Base-by-base conservation (phyloP, 1,140 invertebrate genomes). In the Mylabris phalerata region DNA sequence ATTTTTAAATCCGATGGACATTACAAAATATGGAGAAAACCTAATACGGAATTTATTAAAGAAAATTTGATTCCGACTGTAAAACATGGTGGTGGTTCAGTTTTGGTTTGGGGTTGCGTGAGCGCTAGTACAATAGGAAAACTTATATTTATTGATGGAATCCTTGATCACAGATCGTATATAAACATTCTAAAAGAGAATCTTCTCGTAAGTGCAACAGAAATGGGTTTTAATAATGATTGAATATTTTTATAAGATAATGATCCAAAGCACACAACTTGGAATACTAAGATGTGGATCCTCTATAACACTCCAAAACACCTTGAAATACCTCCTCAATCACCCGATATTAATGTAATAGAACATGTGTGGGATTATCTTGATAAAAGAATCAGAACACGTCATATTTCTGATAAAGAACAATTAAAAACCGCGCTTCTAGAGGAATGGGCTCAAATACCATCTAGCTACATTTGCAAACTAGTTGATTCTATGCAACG, bases 51-150 rank as follows among this genome's bases (percentile, higher is more conserved):
- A 0, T 43, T 61, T 13, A 57, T 62, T 19, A 61, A 61, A 10
- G 41, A 64, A 54, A 65, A 70, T 60, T 61, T 67, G 42, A 52
- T 58, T 13, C 26, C 63, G 32, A 76, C 74, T 1, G 67, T 77
- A 5, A 76, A 77, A 52, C 67, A 75, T 55, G 65, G 71, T 48
- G 66, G 70, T 32, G 66, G 68, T 7, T 32, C 32, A 2, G 32
- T 32, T 32, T 32, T 3, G 32, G 32, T 32, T 4, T 32, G 7
- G 32, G 7, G 32, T 32, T 32, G 32, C 32, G 1, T 32, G 32
- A 32, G 32, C 7, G 32, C 4, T 32, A 32, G 32, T 4, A 3
- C 4, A 32, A 32, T 5, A n/a, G 32, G 2, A 3, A 4, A 32
- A 32, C 32, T 32, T 32, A 7, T 3, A 32, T 32, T 32, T 32